Conservation (phyloP, 2,888 invertebrate genomes). For the Tyria jacobaeae region DNA sequence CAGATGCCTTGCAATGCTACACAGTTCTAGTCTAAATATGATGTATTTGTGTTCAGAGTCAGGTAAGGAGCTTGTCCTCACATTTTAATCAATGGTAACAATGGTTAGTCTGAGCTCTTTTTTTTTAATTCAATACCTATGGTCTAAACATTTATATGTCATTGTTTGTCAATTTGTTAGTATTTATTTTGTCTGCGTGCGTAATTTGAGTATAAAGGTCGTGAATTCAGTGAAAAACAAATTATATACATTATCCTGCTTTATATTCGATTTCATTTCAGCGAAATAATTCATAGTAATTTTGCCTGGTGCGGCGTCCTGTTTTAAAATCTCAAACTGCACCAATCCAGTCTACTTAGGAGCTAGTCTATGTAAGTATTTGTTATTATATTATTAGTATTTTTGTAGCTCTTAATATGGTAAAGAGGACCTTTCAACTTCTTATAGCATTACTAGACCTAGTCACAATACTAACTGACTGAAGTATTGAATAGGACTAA, state of each 20-base stretch:
- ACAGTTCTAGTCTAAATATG: too few species aligned
- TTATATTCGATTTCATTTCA: background rate
- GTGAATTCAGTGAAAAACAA: background rate
- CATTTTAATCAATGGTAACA: background rate
- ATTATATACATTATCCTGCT: too few species aligned
- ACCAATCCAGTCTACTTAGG: background rate
- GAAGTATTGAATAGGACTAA: too few species aligned
- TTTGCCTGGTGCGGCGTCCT: too few species aligned
- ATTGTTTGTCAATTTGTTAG: constrained; percentile 17
- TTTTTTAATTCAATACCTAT: too few species aligned
- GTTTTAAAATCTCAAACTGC: background rate
- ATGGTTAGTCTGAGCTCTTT: too few species aligned
- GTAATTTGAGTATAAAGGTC: background rate
- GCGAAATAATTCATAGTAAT: too few species aligned
- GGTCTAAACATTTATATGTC: too few species aligned
- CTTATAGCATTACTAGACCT: background rate
- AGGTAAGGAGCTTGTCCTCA: too few species aligned
- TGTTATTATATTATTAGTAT: background rate
- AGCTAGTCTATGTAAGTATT: constrained; percentile 16
- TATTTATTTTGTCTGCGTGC: constrained; percentile 18
- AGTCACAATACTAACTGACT: background rate
- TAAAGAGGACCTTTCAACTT: background rate
- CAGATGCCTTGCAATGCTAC: too few species aligned
- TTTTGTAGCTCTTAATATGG: background rate
- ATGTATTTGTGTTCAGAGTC: too few species aligned